Evolutionary conservation across 2,113 vertebrate genomes (phyloP), one percentile per base, ranked within the genome.

Genomic region (Nanorana parkeri): DNA sequence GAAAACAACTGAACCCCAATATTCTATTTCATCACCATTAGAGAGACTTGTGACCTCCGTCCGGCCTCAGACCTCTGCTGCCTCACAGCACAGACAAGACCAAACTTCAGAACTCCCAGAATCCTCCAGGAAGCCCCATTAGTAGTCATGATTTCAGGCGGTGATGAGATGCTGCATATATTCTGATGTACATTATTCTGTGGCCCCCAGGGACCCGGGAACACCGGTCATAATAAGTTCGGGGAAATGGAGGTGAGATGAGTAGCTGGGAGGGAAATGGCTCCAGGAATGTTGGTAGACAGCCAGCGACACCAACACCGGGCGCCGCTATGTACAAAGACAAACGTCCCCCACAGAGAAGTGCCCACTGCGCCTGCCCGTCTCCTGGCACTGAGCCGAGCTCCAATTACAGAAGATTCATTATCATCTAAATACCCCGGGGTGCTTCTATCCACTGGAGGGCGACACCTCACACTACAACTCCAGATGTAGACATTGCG

Each of bases 231-330:
- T 73, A 54, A 81, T 66, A 73, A 69, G 24, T 73, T 73, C 32
- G 28, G 68, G 54, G 55, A 66, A 81, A 81, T 74, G 60, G 32
- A 81, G 65, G 55, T 41, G 28, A 81, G 65, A 73, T 81, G 69
- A 74, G 69, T 66, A 17, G 79, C 69, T 74, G 23, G 26, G 36
- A 65, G 78, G 32, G 20, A 73, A 47, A 65, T 4, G 47, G 51
- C 58, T 29, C 36, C 47, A 36, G 58, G 21, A 32, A 52, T 72
- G 55, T 52, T 73, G 63, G 78, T 60, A 36, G 32, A 36, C 10
- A 47, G 41, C 41, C 41, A 36, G 32, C 32, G 41, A 47, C 41
- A 47, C 41, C 41, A 10, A 47, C 32, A 3, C 32, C 3, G 6
- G 6, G 32, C 32, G 6, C 3, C 3, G 6, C 3, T 36, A 36